Percentiles rank a stretch among this genome's conserved stretches.
Evolutionary conservation across 2,113 vertebrate genomes (phyloP).

Genomic region (Hepsetus odoe): DNA sequence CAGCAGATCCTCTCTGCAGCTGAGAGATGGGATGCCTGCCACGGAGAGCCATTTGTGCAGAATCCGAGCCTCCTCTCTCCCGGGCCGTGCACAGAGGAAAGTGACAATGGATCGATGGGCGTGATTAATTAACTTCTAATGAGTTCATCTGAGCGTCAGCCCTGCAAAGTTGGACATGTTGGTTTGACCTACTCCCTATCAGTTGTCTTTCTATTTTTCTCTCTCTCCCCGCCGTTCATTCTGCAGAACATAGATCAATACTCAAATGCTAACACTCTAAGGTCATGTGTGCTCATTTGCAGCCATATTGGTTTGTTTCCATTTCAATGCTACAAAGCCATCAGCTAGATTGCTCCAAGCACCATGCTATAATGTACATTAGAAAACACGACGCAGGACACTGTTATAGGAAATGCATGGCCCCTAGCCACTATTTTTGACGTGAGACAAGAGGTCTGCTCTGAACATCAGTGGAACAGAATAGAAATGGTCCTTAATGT

Average conservation of each 20-base stretch:
- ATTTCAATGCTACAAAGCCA: not conserved
- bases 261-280: conserved; percentile 21
- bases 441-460: too few relatives aligned
- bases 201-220: conserved; percentile 49
- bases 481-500: too few relatives aligned
- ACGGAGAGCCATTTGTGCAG: conserved; percentile 51
- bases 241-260: conserved; percentile 15
- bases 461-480: too few relatives aligned
- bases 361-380: not conserved
- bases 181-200: conserved; percentile 44
- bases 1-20: conserved; percentile 8
- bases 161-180: conserved; percentile 65
- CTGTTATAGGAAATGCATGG: too few relatives aligned
- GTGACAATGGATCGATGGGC: conserved; percentile 75
- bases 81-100: conserved; percentile 59
- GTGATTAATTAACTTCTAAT: conserved; percentile 84
- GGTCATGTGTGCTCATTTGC: conserved; percentile 15
- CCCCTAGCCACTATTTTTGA: too few relatives aligned
- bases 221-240: conserved; percentile 4
- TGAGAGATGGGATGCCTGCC: conserved; percentile 45
- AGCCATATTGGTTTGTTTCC: not conserved
- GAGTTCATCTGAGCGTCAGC: conserved; percentile 74
- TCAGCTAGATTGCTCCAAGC: not conserved
- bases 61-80: conserved; percentile 64
- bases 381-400: too few relatives aligned